These are phyloP conservation scores for Megathymus violae DNA, from an alignment of 1,140 invertebrate species.

Conservation along the genomic window DNA sequence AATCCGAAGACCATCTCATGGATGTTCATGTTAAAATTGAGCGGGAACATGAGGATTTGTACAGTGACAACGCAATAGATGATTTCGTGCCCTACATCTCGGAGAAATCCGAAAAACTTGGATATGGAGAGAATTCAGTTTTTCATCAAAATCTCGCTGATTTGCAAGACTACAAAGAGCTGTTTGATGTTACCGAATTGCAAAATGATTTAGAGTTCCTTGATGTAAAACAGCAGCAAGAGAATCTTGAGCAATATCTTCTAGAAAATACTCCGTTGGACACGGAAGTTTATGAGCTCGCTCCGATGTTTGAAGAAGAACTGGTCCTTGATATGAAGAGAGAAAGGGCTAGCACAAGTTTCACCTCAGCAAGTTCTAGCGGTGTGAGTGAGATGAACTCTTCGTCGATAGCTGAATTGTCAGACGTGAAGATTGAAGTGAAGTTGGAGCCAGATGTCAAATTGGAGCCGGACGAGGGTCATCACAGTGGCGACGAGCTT, in stretches of 20 bases:
- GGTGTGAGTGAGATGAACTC: conserved; percentile 78
- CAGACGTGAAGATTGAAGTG: conserved; percentile 30
- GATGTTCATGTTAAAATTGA: conserved; percentile 61
- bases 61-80: conserved; percentile 76
- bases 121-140: conserved; percentile 67
- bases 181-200: conserved; percentile 69
- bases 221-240: conserved; percentile 71
- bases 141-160: conserved; percentile 78
- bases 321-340: conserved; percentile 72
- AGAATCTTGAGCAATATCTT: conserved; percentile 75
- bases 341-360: conserved; percentile 80
- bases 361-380: conserved; percentile 78
- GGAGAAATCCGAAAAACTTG: conserved; percentile 61
- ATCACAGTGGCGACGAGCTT: conserved; percentile 76
- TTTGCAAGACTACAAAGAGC: conserved; percentile 74
- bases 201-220: conserved; percentile 64
- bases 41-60: conserved; percentile 55
- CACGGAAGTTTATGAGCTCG: conserved; percentile 67
- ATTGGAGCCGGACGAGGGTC: conserved; percentile 75
- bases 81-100: conserved; percentile 77
- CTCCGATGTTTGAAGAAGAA: conserved; percentile 74
- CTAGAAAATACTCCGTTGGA: conserved; percentile 78
- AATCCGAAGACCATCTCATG: conserved; percentile 43
- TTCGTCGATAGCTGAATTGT: conserved; percentile 38
- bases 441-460: conserved; percentile 65